A percentile compares a stretch with the other conserved stretches of the same genome.
These are phyloP conservation scores for Ciconia boyciana DNA, from an alignment of 2,113 vertebrate species.

Conservation along the genomic window DNA sequence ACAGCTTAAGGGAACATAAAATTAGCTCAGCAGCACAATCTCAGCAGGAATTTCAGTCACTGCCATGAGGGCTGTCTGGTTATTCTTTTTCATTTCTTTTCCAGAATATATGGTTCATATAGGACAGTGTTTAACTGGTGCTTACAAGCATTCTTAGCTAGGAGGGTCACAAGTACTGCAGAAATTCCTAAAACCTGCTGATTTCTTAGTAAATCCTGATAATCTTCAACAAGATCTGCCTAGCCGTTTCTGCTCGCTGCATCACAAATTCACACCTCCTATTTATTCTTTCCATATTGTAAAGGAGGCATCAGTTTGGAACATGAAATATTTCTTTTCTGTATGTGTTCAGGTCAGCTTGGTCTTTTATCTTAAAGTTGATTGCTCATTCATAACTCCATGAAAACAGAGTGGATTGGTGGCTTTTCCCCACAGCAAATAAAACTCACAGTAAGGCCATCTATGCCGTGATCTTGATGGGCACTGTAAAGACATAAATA, in stretches of 20 bases:
- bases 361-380: not conserved
- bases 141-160: not conserved
- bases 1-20: not conserved
- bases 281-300: not conserved
- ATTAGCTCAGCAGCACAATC: not conserved
- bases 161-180: not conserved
- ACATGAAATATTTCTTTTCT: not conserved
- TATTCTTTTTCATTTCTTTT: not conserved
- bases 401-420: not conserved
- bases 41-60: not conserved
- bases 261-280: not conserved
- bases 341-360: not conserved
- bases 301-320: not conserved
- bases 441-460: not conserved
- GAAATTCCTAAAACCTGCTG: not conserved
- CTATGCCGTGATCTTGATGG: not conserved
- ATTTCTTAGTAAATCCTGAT: not conserved
- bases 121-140: not conserved
- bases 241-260: not conserved
- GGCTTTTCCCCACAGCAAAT: not conserved
- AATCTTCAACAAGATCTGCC: not conserved
- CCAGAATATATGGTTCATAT: not conserved
- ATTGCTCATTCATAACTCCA: not conserved
- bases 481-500: fast-evolving
- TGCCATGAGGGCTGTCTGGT: not conserved